Evolutionary conservation across 2,888 invertebrate genomes (phyloP).

Genomic region (Agonopterix heracliana): DNA sequence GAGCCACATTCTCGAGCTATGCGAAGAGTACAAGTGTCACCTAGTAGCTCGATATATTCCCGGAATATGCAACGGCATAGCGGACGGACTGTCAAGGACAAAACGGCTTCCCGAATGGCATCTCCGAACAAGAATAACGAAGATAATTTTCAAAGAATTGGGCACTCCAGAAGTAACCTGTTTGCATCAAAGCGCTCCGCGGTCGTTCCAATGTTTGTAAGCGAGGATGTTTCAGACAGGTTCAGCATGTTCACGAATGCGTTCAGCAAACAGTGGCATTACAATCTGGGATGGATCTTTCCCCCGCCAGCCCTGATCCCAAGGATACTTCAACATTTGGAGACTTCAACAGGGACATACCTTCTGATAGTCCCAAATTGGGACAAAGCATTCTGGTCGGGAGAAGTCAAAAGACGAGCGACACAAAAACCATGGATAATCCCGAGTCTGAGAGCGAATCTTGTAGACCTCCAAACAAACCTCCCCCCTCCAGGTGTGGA

Average conservation of each 20-base stretch:
- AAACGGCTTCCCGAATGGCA: slow-evolving; percentile 3
- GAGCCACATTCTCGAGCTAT: too few relatives aligned
- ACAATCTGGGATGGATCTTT: slow-evolving; percentile 4
- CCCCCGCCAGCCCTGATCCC: too few relatives aligned
- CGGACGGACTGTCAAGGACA: not conserved
- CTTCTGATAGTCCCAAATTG: not conserved
- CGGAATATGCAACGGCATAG: too few relatives aligned
- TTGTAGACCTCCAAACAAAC: slow-evolving; percentile 4
- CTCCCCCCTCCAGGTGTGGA: slow-evolving; percentile 1
- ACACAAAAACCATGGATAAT: slow-evolving; percentile 3
- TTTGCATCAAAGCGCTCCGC: slow-evolving; percentile 4
- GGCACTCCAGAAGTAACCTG: slow-evolving; percentile 6
- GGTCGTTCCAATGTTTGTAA: slow-evolving; percentile 4
- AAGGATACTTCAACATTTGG: slow-evolving; percentile 6
- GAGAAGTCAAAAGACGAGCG: slow-evolving; percentile 1
- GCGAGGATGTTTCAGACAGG: slow-evolving; percentile 1
- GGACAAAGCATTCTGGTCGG: not conserved
- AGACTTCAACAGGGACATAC: not conserved
- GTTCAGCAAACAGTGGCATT: slow-evolving; percentile 7
- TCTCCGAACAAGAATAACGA: not conserved
- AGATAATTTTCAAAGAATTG: slow-evolving; percentile 2
- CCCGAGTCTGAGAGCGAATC: not conserved
- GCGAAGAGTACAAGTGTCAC: too few relatives aligned
- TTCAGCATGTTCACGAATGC: slow-evolving; percentile 1
- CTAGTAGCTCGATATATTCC: too few relatives aligned